Evolutionary conservation across 2,113 vertebrate species (phyloP), one percentile per base, ranked within the genome.

Genomic region (Austrofundulus limnaeus): DNA sequence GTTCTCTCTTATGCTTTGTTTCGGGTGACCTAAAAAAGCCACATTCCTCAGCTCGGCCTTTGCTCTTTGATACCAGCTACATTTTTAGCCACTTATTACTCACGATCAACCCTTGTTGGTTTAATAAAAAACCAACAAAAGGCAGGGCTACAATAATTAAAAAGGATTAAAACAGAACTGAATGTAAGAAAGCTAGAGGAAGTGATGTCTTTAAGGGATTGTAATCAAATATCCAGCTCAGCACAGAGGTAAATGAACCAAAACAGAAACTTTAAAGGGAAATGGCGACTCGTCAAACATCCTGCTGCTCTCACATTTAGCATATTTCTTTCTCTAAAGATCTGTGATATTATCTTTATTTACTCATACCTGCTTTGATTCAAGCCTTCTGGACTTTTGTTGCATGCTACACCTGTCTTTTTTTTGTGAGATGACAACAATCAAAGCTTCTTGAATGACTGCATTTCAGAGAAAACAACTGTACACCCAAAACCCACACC

Each of bases 11-110:
- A 20, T 41, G 72, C 82, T 86, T 88, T 88, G 76, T 88, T 85
- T 72, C 61, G 87, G 78, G 64, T 88, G 88, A 87, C 85, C 85
- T 85, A 89, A 77, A 84, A 87, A 87, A 82, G 59, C 56, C 53
- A 70, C 76, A 80, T 84, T 87, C 67, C 37, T 82, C 28, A 41
- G 1, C 70, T 1, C 53, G 24, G 64, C 47, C 60, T n/a, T 58
- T 45, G 55, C 38, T 56, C 34, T 41, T 17, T 49, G 59, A 38
- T 39, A 50, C 20, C 59, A 17, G 31, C 45, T 48, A 7, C 59
- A 39, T 16, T 47, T 41, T 20, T 51, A 28, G 15, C 50, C 8
- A 7, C 24, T 41, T 10, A 28, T 21, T 66, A 34, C 23, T 20
- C 20, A 12, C 12, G n/a, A 3, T 16, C 47, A 43, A 43, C 24